phyloP scores from a whole-genome alignment of 1,140 invertebrate species.

The Hyles euphorbiae region DNA sequence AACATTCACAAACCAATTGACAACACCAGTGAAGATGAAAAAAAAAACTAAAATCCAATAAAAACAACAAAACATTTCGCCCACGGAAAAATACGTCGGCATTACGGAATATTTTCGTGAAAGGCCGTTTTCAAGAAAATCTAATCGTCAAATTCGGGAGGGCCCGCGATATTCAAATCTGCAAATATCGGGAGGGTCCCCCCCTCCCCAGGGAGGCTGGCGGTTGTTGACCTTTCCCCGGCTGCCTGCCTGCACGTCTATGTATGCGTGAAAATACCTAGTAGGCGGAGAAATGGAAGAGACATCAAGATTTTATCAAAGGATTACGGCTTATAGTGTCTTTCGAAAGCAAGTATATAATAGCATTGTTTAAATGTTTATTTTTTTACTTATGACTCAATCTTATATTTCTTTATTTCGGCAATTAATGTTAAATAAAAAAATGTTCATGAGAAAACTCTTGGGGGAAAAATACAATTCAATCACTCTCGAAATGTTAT shows the following conservation, averaged over 20 bases:
- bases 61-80: background rate
- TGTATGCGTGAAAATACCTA: constrained; percentile 17
- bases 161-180: constrained; percentile 52
- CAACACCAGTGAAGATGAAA: background rate
- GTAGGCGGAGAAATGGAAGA: constrained; percentile 7
- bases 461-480: too few relatives aligned
- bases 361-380: too few relatives aligned
- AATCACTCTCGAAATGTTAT: too few relatives aligned
- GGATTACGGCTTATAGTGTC: too few relatives aligned
- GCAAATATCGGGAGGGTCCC: constrained; percentile 42
- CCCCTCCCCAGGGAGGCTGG: constrained; percentile 28
- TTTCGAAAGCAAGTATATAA: too few relatives aligned
- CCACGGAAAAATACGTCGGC: too few relatives aligned
- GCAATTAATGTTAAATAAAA: too few relatives aligned
- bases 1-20: too few relatives aligned
- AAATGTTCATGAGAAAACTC: too few relatives aligned
- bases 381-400: too few relatives aligned
- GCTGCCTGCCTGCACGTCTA: constrained; percentile 32
- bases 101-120: constrained; percentile 5
- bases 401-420: too few relatives aligned
- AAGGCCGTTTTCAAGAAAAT: constrained; percentile 30
- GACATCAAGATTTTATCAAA: background rate
- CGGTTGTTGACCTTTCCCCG: constrained; percentile 59
- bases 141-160: constrained; percentile 43
- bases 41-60: constrained; percentile 3